A percentile compares a stretch with the other conserved stretches of the same genome.
These are phyloP conservation scores for Ovis canadensis DNA, from an alignment of 2,113 vertebrate species.

Conservation along the genomic window DNA sequence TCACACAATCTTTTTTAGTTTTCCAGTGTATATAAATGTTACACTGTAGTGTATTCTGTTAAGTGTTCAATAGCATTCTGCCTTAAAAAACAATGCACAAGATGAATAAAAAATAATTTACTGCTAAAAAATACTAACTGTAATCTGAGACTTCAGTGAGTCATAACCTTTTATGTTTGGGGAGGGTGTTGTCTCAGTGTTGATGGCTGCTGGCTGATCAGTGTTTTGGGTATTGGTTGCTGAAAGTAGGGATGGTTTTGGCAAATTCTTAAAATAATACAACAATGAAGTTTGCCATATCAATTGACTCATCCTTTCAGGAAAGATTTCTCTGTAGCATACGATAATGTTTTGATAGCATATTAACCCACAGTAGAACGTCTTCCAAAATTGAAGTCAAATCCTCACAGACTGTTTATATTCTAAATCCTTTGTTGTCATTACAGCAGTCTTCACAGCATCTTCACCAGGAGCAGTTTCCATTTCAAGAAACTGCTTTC, in stretches of 20 bases:
- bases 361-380: background rate
- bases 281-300: background rate
- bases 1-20: background rate
- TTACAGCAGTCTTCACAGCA: background rate
- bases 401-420: background rate
- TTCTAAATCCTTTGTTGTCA: background rate
- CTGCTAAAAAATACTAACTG: background rate
- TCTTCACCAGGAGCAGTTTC: background rate
- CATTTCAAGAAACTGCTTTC: background rate
- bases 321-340: background rate
- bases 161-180: background rate
- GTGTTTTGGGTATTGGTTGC: no score
- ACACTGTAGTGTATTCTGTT: background rate
- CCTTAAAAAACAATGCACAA: background rate
- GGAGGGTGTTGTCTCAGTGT: background rate
- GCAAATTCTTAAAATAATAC: background rate
- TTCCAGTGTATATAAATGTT: background rate
- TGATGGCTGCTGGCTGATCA: background rate
- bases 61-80: background rate
- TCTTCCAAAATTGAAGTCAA: background rate
- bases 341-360: background rate
- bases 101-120: background rate
- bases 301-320: background rate
- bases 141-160: background rate
- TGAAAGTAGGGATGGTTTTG: background rate